Evolutionary conservation across 1,140 invertebrate species (phyloP), one percentile per base, ranked within the genome.

Genomic region (Drosophila nebulosa): DNA sequence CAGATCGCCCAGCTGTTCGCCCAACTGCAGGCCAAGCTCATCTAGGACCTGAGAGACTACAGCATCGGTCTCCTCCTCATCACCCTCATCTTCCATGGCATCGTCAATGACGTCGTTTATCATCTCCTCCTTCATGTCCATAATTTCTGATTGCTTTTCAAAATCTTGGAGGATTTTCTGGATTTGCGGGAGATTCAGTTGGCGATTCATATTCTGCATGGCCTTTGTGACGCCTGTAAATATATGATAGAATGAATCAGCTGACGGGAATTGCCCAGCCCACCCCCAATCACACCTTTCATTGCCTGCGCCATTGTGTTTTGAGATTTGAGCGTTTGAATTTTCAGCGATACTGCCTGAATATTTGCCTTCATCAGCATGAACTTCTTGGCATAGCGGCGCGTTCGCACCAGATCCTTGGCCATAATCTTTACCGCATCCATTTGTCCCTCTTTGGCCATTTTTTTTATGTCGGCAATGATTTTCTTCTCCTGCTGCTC

Each of bases 51-150:
- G 97, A 5, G 95, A 94, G 5, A 98, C 97, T 78, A 97, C 94
- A n/a, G 96, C 96, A 92, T 98, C 96, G 83, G 96, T 98, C 93
- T 99, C 99, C 91, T 99, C 98, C 92, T 99, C 99, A 91, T 99
- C 99, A 36, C 96, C 98, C 91, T 99, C 98, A 80, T 97, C 99
- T 74, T 98, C 99, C 95, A 99, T 98, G 2, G 98, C 99, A 93
- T 99, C 99, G 92, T 99, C 99, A 84, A 99, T 99, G 5, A 97
- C 98, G 92, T 99, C 99, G 92, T 98, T 99, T 96, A 99, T 99
- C 94, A 99, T 98, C 93, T 99, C 99, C 92, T 99, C 99, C 91
- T 99, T 99, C 98, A 99, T 99, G 91, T 99, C 99, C 99, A 99
- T 99, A 65, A 99, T 99, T 93, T 99, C 98, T 0, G 98, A 98